phyloP scores from a whole-genome alignment of 2,113 vertebrate genomes.

The Hippocampus comes region DNA sequence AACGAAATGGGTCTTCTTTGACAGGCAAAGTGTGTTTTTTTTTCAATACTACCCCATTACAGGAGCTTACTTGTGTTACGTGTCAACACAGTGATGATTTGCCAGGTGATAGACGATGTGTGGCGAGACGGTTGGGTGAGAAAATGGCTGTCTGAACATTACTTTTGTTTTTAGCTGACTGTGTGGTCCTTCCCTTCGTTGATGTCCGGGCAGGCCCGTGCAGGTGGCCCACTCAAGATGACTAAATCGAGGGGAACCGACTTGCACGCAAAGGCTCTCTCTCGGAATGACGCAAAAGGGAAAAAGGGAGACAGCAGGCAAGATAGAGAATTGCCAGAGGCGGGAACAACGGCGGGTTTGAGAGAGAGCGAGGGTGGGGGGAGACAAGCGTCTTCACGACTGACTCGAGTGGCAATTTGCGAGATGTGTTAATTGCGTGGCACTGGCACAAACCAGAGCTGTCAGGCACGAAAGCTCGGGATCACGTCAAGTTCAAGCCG shows the following conservation, averaged over 20 bases:
- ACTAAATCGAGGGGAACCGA: slow-evolving; percentile 56
- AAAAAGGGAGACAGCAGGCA: background rate
- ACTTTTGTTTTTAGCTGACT: slow-evolving; percentile 24
- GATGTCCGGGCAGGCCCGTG: slow-evolving; percentile 49
- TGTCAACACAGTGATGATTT: background rate
- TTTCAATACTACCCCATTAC: slow-evolving; percentile 42
- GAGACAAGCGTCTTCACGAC: slow-evolving; percentile 20
- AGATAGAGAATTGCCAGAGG: slow-evolving; percentile 7
- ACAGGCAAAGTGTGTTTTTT: slow-evolving; percentile 3
- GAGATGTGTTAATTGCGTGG: slow-evolving; percentile 46
- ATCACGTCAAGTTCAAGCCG: slow-evolving; percentile 53
- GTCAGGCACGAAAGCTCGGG: slow-evolving; percentile 45
- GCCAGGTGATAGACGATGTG: slow-evolving; percentile 17
- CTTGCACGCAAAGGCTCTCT: slow-evolving; percentile 48
- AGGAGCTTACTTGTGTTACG: slow-evolving; percentile 56
- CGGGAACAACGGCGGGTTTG: slow-evolving; percentile 13
- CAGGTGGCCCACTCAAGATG: slow-evolving; percentile 55
- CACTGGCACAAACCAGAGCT: slow-evolving; percentile 44
- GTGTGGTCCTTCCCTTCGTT: slow-evolving; percentile 48
- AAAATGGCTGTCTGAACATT: background rate
- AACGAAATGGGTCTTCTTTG: too few relatives aligned
- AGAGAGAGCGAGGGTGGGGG: background rate
- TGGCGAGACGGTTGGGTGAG: background rate
- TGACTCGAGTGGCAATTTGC: slow-evolving; percentile 28
- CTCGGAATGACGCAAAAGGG: slow-evolving; percentile 47